Percentiles rank a stretch among this genome's conserved stretches.
Conservation (phyloP, 2,113 vertebrate species). For the Hippocampus mohnikei region DNA sequence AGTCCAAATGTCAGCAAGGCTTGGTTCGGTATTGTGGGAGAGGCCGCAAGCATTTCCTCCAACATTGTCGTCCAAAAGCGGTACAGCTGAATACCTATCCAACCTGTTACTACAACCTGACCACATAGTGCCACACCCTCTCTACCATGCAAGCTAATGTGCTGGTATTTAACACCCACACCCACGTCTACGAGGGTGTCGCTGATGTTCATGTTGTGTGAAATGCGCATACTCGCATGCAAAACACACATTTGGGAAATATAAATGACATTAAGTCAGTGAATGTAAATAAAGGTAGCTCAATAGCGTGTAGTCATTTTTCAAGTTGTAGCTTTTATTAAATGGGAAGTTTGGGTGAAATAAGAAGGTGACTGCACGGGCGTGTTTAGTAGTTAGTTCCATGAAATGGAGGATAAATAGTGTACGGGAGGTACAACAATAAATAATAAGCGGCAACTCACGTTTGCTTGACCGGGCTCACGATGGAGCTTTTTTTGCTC, state of each 20-base stretch:
- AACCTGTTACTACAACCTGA: conserved; percentile 53
- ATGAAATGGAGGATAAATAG: not conserved
- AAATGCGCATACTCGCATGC: not conserved
- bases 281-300: not conserved
- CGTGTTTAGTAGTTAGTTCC: not conserved
- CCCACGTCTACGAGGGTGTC: not conserved
- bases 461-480: conserved; percentile 30
- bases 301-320: not conserved
- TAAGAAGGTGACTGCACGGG: not conserved
- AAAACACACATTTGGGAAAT: not conserved
- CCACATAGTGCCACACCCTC: conserved; percentile 50
- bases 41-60: conserved; percentile 25
- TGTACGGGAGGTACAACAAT: not conserved
- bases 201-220: too few relatives aligned
- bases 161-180: not conserved
- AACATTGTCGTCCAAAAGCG: conserved; percentile 9
- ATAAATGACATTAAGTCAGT: not conserved
- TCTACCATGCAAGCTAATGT: not conserved
- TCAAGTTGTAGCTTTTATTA: not conserved
- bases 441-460: conserved; percentile 26
- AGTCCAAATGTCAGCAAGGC: not conserved
- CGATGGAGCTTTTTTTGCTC: conserved; percentile 52
- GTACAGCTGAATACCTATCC: conserved; percentile 37
- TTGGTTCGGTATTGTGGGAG: conserved; percentile 6
- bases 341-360: not conserved